Evolutionary conservation across 2,888 invertebrate genomes (phyloP).

Genomic region (Leptothorax acervorum): DNA sequence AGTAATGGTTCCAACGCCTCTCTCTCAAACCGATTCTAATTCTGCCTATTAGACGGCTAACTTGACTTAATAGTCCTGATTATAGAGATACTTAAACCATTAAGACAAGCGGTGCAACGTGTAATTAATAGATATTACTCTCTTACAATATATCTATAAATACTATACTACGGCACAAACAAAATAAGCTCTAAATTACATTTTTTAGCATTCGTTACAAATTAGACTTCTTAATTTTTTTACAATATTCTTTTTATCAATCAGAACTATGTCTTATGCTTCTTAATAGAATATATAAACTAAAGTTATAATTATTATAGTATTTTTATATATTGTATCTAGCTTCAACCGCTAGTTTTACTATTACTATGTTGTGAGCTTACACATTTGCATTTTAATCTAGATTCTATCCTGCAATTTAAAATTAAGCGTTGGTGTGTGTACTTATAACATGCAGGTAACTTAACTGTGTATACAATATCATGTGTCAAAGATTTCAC

Average conservation of each 20-base stretch:
- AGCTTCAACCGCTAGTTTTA: too few species aligned
- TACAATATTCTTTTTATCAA: not conserved
- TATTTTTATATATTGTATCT: not conserved
- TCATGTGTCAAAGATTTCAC: slow-evolving; percentile 14
- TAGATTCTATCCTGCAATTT: not conserved
- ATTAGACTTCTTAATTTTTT: slow-evolving; percentile 7
- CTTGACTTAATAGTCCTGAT: slow-evolving; percentile 61
- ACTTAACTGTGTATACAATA: not conserved
- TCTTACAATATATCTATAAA: slow-evolving; percentile 12
- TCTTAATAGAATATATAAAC: not conserved
- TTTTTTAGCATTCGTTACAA: not conserved
- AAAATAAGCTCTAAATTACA: not conserved
- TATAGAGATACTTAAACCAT: slow-evolving; percentile 53
- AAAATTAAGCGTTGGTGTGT: not conserved
- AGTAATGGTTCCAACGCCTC: slow-evolving; percentile 64
- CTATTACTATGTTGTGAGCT: not conserved
- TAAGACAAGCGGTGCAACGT: slow-evolving; percentile 51
- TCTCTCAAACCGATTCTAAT: slow-evolving; percentile 59
- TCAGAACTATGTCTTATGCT: not conserved
- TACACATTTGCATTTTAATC: not conserved
- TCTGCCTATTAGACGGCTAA: slow-evolving; percentile 57
- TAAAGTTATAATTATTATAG: not conserved
- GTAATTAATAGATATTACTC: slow-evolving; percentile 66
- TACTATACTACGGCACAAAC: not conserved
- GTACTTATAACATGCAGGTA: not conserved